Conservation (phyloP, 2,797 vertebrate species). For the Agapornis canus region DNA sequence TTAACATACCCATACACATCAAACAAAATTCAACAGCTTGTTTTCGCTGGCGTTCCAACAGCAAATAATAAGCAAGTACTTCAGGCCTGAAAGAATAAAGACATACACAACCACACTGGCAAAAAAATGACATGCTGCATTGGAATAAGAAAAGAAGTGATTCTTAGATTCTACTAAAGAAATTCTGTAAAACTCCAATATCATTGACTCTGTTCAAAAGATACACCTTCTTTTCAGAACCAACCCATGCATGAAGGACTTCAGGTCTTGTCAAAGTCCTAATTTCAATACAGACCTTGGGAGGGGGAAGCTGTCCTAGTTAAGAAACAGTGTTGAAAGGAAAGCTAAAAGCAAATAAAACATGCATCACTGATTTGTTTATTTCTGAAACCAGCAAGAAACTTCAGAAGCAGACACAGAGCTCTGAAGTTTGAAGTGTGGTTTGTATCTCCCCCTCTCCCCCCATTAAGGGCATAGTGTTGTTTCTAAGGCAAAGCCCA, state of each 20-base stretch:
- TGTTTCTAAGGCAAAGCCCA: background rate
- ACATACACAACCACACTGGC: background rate
- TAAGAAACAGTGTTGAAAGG: slow-evolving; percentile 36
- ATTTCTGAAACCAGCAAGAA: slow-evolving; percentile 11
- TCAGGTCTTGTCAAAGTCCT: background rate
- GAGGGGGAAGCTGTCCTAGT: slow-evolving; percentile 37
- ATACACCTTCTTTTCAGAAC: background rate
- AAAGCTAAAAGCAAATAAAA: slow-evolving; percentile 52
- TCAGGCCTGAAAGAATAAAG: background rate
- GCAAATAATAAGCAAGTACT: background rate
- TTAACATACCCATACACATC: background rate
- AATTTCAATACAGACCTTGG: slow-evolving; percentile 36
- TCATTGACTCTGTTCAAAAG: background rate
- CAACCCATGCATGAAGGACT: background rate
- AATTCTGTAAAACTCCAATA: background rate
- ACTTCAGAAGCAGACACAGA: slow-evolving; percentile 4
- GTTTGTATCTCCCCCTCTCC: background rate
- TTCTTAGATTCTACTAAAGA: background rate
- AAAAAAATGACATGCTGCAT: background rate
- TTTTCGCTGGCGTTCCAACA: background rate
- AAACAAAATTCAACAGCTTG: background rate
- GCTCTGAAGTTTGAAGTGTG: slow-evolving; percentile 8
- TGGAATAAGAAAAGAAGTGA: background rate
- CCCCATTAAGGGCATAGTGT: background rate
- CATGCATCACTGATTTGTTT: slow-evolving; percentile 38